Evolutionary conservation across 2,888 invertebrate species (phyloP), one percentile per base, ranked within the genome.

Genomic region (Neoascia interrupta): DNA sequence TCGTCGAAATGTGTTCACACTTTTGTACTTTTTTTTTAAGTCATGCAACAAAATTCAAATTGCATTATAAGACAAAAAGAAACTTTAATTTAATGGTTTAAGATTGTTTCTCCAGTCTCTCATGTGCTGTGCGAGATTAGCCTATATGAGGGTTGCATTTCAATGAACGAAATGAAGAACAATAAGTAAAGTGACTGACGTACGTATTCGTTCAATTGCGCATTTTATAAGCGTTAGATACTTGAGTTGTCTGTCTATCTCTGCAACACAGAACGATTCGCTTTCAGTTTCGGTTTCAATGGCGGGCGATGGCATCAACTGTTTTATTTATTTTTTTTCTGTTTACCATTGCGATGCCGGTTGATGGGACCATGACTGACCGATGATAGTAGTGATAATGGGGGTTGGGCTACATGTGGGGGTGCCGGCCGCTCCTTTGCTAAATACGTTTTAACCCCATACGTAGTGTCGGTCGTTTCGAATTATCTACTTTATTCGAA

Each of bases 211-310:
- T 8, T 37, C 19, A 61, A 64, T 31, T 64, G 51, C 47, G 39
- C 58, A 23, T 64, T 58, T 60, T 51, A 18, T 26, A 36, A 28
- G n/a, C 26, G 51, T 61, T 45, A 61, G 39, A 28, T 45, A 56
- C 43, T 19, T 3, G 5, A 31, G 31, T 41, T n/a, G 31, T 74
- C 31, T 51, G 60, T n/a, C 13, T n/a, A n/a, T n/a, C n/a, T n/a
- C n/a, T n/a, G n/a, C n/a, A n/a, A n/a, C n/a, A 19, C 15, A 58
- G 43, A 39, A 47, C 34, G 49, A 66, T 54, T 66, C 60, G 79
- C 79, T 79, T 79, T 79, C 79, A 49, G 79, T 79, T 79, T 79
- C 79, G 43, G 79, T 79, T 79, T 73, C 79, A 73, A 73, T 79
- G 66, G 49, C 72, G 72, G 72, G 37, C 79, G 49, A 72, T 79